Evolutionary conservation across 2,797 vertebrate species (phyloP).

Genomic region (Molossus alvarezi): DNA sequence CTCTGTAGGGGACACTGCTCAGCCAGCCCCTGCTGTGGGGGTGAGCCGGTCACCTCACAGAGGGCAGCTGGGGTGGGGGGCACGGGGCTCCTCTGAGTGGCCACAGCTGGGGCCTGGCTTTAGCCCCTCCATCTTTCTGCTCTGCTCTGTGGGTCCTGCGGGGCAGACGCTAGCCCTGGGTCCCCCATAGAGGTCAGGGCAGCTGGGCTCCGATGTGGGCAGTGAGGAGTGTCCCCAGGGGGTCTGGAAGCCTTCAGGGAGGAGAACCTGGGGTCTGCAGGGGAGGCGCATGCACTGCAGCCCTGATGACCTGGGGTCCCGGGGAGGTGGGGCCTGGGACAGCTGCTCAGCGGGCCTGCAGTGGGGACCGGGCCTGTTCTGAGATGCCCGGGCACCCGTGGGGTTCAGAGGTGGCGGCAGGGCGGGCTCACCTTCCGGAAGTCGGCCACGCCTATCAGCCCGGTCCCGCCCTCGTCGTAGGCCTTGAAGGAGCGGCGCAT

Average conservation of each 20-base stretch:
- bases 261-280: not conserved
- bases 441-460: constrained; percentile 87
- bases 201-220: not conserved
- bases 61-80: not conserved
- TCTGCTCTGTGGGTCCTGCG: not conserved
- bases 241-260: not conserved
- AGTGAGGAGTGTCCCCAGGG: rapidly evolving
- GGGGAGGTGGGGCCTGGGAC: not conserved
- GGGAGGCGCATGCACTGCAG: rapidly evolving
- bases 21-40: rapidly evolving
- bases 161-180: not conserved
- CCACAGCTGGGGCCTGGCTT: not conserved
- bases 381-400: not conserved
- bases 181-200: rapidly evolving
- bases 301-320: no score
- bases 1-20: not conserved
- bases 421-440: constrained; percentile 91
- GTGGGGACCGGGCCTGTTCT: rapidly evolving
- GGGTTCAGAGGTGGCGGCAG: no score
- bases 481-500: constrained; percentile 89
- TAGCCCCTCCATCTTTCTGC: not conserved
- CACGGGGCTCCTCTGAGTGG: not conserved
- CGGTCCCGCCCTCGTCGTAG: constrained; percentile 80
- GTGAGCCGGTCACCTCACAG: rapidly evolving
- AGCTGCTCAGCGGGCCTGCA: rapidly evolving